A percentile compares a stretch with the other conserved stretches of the same genome.
Evolutionary conservation across 1,140 invertebrate species (phyloP).

Genomic region (Atopsyche davidsoni): DNA sequence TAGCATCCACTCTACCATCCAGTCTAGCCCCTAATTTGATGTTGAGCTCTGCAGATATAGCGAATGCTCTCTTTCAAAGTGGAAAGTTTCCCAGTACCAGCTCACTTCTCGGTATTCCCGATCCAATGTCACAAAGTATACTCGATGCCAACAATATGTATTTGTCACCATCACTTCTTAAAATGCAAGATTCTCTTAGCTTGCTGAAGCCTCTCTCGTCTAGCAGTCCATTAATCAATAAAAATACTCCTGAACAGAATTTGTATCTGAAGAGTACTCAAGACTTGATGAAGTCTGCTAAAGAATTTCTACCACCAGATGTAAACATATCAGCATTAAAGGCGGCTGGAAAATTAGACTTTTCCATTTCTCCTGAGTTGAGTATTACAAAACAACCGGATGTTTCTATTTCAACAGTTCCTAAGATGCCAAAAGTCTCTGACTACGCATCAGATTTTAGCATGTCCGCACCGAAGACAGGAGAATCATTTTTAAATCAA

Average conservation of each 20-base stretch:
- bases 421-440: slow-evolving; percentile 23
- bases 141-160: slow-evolving; percentile 64
- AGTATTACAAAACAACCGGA: slow-evolving; percentile 28
- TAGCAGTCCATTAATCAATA: slow-evolving; percentile 42
- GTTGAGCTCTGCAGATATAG: slow-evolving; percentile 54
- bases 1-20: slow-evolving; percentile 41
- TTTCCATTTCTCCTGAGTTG: slow-evolving; percentile 23
- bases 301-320: slow-evolving; percentile 47
- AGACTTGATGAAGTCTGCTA: slow-evolving; percentile 42
- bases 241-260: slow-evolving; percentile 41
- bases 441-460: slow-evolving; percentile 37
- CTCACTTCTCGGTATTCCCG: slow-evolving; percentile 53
- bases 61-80: slow-evolving; percentile 54
- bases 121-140: slow-evolving; percentile 62
- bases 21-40: slow-evolving; percentile 52
- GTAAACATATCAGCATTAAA: slow-evolving; percentile 41
- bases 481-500: slow-evolving; percentile 46
- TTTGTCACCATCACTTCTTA: slow-evolving; percentile 48
- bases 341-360: slow-evolving; percentile 36
- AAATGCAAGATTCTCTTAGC: slow-evolving; percentile 45
- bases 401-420: slow-evolving; percentile 26
- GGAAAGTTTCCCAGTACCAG: slow-evolving; percentile 54
- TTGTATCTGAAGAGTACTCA: slow-evolving; percentile 44
- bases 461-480: slow-evolving; percentile 35
- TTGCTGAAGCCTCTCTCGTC: slow-evolving; percentile 44